phyloP scores from a whole-genome alignment of 2,113 vertebrate species.

The Heptranchias perlo region DNA sequence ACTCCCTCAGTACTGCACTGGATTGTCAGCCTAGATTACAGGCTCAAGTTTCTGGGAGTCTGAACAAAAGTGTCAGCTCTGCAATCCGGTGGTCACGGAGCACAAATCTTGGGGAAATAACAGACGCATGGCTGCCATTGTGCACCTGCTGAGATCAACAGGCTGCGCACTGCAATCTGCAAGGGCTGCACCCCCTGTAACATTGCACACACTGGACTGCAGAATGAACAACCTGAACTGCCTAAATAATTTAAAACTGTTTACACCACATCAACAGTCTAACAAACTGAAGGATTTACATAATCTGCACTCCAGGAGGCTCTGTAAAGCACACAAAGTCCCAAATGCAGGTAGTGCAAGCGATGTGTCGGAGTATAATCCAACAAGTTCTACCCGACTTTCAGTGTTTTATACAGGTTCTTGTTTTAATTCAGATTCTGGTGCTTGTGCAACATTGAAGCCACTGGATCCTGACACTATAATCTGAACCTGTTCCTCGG shows the following conservation, averaged over 20 bases:
- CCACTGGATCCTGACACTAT: neutral
- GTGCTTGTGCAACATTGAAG: neutral
- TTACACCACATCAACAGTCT: neutral
- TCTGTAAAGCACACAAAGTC: neutral
- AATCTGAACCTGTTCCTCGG: neutral
- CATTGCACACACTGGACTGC: neutral
- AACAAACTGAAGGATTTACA: neutral
- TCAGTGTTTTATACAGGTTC: too few relatives aligned
- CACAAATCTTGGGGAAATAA: neutral
- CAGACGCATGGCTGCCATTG: neutral
- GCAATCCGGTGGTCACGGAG: neutral
- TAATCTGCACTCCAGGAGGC: neutral
- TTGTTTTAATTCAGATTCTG: neutral
- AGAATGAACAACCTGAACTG: neutral
- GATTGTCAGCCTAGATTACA: neutral
- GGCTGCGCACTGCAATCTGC: neutral
- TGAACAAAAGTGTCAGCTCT: neutral
- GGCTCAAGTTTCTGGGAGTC: neutral
- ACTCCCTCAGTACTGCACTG: too few relatives aligned
- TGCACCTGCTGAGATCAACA: neutral
- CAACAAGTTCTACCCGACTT: neutral
- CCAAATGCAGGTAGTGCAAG: neutral
- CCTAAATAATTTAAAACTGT: neutral
- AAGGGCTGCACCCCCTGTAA: neutral
- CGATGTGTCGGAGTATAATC: neutral